Conservation (phyloP, 2,888 invertebrate genomes). For the Physocephala rufipes region DNA sequence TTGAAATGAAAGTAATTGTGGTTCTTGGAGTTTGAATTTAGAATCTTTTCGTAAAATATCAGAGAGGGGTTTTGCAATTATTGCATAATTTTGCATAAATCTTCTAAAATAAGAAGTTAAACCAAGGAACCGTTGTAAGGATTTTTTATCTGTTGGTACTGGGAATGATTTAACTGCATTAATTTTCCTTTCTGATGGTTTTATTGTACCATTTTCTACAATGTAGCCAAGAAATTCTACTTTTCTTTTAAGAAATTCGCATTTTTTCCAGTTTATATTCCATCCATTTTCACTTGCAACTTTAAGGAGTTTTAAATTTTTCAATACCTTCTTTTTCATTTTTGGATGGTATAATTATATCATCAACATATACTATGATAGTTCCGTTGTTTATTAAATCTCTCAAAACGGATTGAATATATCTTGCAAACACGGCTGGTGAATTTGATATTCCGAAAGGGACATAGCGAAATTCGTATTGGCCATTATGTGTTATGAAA, state of each 20-base stretch:
- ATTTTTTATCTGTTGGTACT: slow-evolving; percentile 34
- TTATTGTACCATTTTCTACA: slow-evolving; percentile 34
- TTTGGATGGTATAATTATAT: slow-evolving; percentile 41
- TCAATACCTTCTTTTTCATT: slow-evolving; percentile 36
- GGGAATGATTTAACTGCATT: slow-evolving; percentile 40
- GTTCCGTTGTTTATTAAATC: slow-evolving; percentile 35
- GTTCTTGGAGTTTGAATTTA: slow-evolving; percentile 44
- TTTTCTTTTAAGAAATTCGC: slow-evolving; percentile 39
- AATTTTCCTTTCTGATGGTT: slow-evolving; percentile 28
- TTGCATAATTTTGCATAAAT: slow-evolving; percentile 41
- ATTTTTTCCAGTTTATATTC: slow-evolving; percentile 41
- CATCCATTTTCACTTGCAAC: slow-evolving; percentile 23
- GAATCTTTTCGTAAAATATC: slow-evolving; percentile 43
- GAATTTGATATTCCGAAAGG: slow-evolving; percentile 48
- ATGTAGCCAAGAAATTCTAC: slow-evolving; percentile 40
- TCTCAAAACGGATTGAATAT: slow-evolving; percentile 38
- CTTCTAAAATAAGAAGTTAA: slow-evolving; percentile 43
- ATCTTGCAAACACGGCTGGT: slow-evolving; percentile 42
- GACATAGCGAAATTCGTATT: slow-evolving; percentile 45
- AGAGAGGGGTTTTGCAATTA: slow-evolving; percentile 48
- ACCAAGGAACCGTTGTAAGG: slow-evolving; percentile 40
- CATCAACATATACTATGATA: slow-evolving; percentile 42
- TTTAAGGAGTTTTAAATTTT: slow-evolving; percentile 9
- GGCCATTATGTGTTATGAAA: slow-evolving; percentile 48
- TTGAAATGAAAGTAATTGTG: slow-evolving; percentile 35